Evolutionary conservation across 1,140 invertebrate genomes (phyloP), one percentile per base, ranked within the genome.

Genomic region (Zophobas atratus): DNA sequence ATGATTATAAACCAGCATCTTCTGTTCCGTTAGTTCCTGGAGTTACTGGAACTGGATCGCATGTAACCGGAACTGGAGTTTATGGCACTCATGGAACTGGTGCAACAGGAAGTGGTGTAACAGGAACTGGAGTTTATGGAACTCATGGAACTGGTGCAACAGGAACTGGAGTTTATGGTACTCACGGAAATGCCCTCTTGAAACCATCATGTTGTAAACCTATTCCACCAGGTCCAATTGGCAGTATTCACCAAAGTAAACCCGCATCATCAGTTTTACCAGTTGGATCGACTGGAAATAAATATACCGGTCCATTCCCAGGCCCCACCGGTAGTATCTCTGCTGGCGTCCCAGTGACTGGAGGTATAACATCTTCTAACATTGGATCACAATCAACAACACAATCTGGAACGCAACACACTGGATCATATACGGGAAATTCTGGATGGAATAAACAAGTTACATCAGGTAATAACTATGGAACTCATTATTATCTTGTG

Each of bases 281-380:
- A 56, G 51, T 53, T 53, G 41, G 20, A n/a, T 38, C 56, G 5
- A 32, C 56, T 60, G 56, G 79, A 39, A 56, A 35, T 20, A 35
- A 32, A 48, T 83, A 78, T 57, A 79, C 79, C 81, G 81, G 81
- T 33, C 78, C 76, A 43, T 83, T 82, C 38, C 82, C 81, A 5
- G 81, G 79, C 46, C 80, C 82, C 20, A 82, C 60, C 33, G 82
- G 81, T 8, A 83, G 81, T 49, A 83, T 83, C 60, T 71, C 79
- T 41, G 79, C 78, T n/a, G 79, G 56, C n/a, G 81, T 81, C 73
- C 78, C 81, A 3, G 55, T 57, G 36, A 41, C 60, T 60, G 4
- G 5, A 34, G 55, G 55, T 32, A 43, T 67, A 46, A 43, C 39
- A 41, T 67, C 60, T 5, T 43, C 60, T 8, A 67, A 67, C 43